phyloP scores from a whole-genome alignment of 2,797 vertebrate genomes.

The Numenius phaeopus region DNA sequence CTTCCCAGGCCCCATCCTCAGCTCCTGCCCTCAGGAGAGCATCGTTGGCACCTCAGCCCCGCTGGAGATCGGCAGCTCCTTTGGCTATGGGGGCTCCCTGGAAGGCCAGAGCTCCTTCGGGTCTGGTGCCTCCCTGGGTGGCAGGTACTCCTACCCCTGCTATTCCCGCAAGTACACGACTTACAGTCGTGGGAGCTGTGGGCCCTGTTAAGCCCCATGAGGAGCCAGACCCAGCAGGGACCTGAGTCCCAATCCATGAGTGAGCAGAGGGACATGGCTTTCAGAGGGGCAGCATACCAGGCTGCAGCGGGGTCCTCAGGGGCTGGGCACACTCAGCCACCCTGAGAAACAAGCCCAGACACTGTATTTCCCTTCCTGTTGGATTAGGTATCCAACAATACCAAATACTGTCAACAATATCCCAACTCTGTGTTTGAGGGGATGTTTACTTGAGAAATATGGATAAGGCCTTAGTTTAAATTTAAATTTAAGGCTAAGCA shows the following conservation, averaged over 20 bases:
- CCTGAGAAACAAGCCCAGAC: background rate
- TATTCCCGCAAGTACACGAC: background rate
- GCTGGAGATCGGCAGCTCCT: background rate
- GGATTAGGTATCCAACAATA: background rate
- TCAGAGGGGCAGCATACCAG: rapidly evolving
- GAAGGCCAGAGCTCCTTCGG: background rate
- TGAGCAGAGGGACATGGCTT: background rate
- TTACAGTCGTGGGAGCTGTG: background rate
- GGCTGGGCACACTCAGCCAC: background rate
- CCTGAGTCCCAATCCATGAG: background rate
- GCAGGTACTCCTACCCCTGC: background rate
- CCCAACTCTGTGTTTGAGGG: background rate
- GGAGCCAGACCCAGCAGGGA: background rate
- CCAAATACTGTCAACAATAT: background rate
- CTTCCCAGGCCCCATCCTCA: background rate
- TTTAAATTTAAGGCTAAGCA: background rate
- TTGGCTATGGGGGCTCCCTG: background rate
- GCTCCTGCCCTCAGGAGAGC: slow-evolving; percentile 25
- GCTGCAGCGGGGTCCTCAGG: background rate
- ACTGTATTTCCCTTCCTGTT: background rate
- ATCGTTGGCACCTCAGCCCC: background rate
- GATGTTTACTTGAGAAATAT: background rate
- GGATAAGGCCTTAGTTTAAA: background rate
- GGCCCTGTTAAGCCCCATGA: background rate
- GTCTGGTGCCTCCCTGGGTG: rapidly evolving